Evolutionary conservation across 2,113 vertebrate genomes (phyloP), one percentile per base, ranked within the genome.

Genomic region (Paramisgurnus dabryanus): DNA sequence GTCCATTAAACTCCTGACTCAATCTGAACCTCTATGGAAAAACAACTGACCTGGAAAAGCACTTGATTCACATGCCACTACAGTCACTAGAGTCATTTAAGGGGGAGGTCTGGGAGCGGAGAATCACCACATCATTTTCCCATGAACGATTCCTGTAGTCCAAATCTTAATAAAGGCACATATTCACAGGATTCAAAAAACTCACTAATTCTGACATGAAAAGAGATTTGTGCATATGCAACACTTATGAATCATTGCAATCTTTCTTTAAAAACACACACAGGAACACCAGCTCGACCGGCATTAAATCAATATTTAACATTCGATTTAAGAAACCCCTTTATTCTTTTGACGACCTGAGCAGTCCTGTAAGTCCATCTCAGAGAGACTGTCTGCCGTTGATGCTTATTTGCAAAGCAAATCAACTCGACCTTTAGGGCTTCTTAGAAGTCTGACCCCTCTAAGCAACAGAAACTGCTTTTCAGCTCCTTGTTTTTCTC

Each of bases 381-480:
- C n/a, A 12, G 6, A 12, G 55, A 22, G 53, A 1, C 55, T 43
- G 67, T 68, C 43, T 68, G 67, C 43, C 67, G 6, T 18, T 6
- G 53, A 55, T 49, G 13, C 58, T 61, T 61, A 63, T 79, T 71
- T 71, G 67, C 67, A 79, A 79, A 79, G 57, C 78, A 79, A 79
- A 79, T 79, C 27, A 53, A 22, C 13, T 50, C 12, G 17, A 47
- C 18, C 17, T 13, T 63, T 64, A 34, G 45, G 69, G 71, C 55
- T 10, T 53, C 55, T 18, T 9, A 15, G 49, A 55, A 12, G 72
- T 5, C 64, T 45, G 68, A 72, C 87, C 70, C 86, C 27, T 73
- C 18, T 78, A 79, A 66, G 71, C 83, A 82, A 75, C 49, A 41
- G 67, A 80, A 55, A 41, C 49, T 72, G 67, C 63, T 80, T 80